phyloP scores from a whole-genome alignment of 2,797 vertebrate genomes.

The Poecilia gillii region DNA sequence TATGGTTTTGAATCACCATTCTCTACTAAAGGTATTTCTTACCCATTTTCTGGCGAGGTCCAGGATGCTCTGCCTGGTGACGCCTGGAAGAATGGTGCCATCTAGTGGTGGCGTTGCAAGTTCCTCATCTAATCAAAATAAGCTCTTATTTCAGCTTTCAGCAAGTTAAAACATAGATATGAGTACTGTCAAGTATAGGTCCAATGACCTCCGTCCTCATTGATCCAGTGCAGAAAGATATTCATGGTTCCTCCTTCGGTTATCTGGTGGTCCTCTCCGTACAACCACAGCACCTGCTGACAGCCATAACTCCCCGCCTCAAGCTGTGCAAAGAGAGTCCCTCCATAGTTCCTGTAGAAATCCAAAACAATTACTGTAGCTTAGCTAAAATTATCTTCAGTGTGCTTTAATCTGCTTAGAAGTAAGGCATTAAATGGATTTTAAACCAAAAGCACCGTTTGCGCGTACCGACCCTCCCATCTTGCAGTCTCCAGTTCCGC shows the following conservation, averaged over 20 bases:
- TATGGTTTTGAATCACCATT: not conserved
- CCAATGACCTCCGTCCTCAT: slow-evolving; percentile 87
- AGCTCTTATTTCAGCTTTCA: not conserved
- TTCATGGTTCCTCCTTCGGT: slow-evolving; percentile 95
- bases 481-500: slow-evolving; percentile 92
- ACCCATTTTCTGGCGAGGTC: slow-evolving; percentile 87
- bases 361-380: not conserved
- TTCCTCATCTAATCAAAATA: slow-evolving; percentile 83
- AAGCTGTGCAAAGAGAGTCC: slow-evolving; percentile 83
- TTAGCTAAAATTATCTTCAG: not conserved
- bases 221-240: slow-evolving; percentile 91
- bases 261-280: slow-evolving; percentile 89
- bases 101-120: slow-evolving; percentile 91
- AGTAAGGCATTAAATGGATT: not conserved
- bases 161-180: not conserved
- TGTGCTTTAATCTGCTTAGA: not conserved
- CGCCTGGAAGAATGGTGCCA: slow-evolving; percentile 90
- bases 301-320: slow-evolving; percentile 85
- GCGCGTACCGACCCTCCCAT: slow-evolving; percentile 85
- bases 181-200: not conserved
- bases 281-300: slow-evolving; percentile 93
- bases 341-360: slow-evolving; percentile 87
- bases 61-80: slow-evolving; percentile 85
- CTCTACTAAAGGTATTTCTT: slow-evolving; percentile 29
- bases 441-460: not conserved